Conservation (phyloP, 1,140 invertebrate species). For the Diachasmimorpha longicaudata region DNA sequence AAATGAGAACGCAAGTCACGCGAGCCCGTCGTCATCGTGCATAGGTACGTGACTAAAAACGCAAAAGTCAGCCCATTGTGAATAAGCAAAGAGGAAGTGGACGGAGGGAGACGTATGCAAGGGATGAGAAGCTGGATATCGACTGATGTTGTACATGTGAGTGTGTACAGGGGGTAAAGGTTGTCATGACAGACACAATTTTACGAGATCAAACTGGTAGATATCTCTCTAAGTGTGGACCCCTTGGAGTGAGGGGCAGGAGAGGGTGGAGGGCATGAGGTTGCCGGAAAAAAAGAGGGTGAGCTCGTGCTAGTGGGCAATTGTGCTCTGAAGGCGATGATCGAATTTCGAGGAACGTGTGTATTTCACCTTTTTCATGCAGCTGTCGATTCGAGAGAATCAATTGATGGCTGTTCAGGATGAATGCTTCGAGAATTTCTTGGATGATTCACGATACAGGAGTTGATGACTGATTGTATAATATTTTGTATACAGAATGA, state of each 20-base stretch:
- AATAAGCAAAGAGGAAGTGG: neutral
- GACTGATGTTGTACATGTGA: neutral
- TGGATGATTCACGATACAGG: too few species aligned
- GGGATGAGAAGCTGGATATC: neutral
- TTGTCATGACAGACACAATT: neutral
- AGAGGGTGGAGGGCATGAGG: neutral
- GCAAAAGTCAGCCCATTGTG: slow-evolving; percentile 21
- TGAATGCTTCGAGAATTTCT: too few species aligned
- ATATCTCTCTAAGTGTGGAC: neutral
- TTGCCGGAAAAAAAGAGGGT: neutral
- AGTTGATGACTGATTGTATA: too few species aligned
- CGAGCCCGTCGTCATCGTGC: slow-evolving; percentile 6
- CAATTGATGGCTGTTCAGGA: neutral
- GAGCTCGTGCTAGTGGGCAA: neutral
- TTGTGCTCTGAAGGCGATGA: neutral
- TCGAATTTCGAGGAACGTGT: neutral
- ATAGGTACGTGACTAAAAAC: slow-evolving; percentile 25
- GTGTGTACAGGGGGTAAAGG: neutral
- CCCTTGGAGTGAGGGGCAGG: too few species aligned
- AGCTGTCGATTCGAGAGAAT: neutral
- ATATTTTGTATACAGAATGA: too few species aligned
- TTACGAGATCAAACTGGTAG: neutral
- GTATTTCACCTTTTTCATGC: neutral
- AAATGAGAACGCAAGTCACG: slow-evolving; percentile 5
- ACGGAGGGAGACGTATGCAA: neutral